These are phyloP conservation scores for Actinernus sp. DNA, from an alignment of 92 coral and sea anemone species.

Conservation along the genomic window DNA sequence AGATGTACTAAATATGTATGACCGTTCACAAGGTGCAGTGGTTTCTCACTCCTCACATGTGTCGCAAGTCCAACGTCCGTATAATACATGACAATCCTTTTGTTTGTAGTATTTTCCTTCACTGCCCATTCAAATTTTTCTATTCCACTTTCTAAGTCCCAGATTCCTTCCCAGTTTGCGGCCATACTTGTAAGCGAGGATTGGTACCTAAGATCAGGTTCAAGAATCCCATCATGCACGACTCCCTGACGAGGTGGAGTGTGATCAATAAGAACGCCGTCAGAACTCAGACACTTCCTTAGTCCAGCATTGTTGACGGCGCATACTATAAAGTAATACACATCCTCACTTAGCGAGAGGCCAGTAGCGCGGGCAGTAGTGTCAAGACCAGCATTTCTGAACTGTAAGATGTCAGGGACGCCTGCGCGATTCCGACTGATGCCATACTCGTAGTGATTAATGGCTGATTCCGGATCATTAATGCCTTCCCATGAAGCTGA, in stretches of 20 bases:
- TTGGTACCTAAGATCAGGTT: slow-evolving; percentile 91
- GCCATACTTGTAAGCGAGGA: slow-evolving; percentile 72
- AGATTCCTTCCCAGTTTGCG: slow-evolving; percentile 98
- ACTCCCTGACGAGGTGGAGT: slow-evolving; percentile 83
- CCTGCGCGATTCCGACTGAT: slow-evolving; percentile 85
- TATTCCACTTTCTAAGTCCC: slow-evolving; percentile 95
- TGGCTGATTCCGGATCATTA: slow-evolving; percentile 84
- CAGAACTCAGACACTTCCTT: slow-evolving; percentile 79
- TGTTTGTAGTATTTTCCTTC: slow-evolving; percentile 59
- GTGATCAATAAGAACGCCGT: slow-evolving; percentile 91
- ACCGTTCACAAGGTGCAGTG: slow-evolving; percentile 70
- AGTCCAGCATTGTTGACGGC: slow-evolving; percentile 85
- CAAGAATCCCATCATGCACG: slow-evolving; percentile 93
- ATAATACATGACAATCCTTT: slow-evolving; percentile 43
- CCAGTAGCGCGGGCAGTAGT: slow-evolving; percentile 71
- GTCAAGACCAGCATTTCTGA: slow-evolving; percentile 62
- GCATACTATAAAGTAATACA: slow-evolving; percentile 86
- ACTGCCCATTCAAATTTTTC: slow-evolving; percentile 93
- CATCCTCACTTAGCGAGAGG: slow-evolving; percentile 70
- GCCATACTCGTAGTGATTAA: slow-evolving; percentile 75
- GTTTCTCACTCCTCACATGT: slow-evolving; percentile 69
- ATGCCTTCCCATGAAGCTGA: slow-evolving; percentile 92
- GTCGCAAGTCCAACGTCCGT: slow-evolving; percentile 88
- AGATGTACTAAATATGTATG: slow-evolving; percentile 77
- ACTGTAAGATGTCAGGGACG: slow-evolving; percentile 68